Conservation (phyloP, 2,113 vertebrate species). For the Gambusia affinis region DNA sequence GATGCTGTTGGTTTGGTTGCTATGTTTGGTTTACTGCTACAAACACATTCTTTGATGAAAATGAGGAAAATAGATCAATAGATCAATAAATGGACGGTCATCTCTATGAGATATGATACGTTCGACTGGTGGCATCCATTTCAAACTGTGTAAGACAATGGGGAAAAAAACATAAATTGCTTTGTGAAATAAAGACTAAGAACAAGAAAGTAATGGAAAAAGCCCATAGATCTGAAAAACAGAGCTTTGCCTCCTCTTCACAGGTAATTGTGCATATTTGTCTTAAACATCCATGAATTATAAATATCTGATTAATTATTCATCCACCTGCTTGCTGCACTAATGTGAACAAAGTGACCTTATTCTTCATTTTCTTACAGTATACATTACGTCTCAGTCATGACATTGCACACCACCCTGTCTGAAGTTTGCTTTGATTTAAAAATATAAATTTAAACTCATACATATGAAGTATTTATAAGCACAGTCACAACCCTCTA, state of each 20-base stretch:
- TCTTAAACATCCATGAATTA: slow-evolving; percentile 79
- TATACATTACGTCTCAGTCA: slow-evolving; percentile 29
- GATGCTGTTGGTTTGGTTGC: too few relatives aligned
- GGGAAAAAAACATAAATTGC: background rate
- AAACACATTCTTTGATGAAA: background rate
- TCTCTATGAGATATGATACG: background rate
- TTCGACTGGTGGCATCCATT: background rate
- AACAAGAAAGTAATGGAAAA: background rate
- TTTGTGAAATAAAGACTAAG: background rate
- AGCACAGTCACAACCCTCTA: slow-evolving; percentile 1
- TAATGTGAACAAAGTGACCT: slow-evolving; percentile 80
- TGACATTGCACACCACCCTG: slow-evolving; percentile 27
- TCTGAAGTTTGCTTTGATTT: slow-evolving; percentile 17
- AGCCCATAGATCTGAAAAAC: slow-evolving; percentile 12
- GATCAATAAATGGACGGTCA: background rate
- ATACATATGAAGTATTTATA: background rate
- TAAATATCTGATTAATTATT: slow-evolving; percentile 77
- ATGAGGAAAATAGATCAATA: background rate
- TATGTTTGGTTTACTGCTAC: slow-evolving; percentile 3
- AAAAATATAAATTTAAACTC: background rate
- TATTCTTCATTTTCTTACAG: slow-evolving; percentile 65
- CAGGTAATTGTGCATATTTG: slow-evolving; percentile 77
- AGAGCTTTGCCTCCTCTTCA: slow-evolving; percentile 44
- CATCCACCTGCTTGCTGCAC: slow-evolving; percentile 65
- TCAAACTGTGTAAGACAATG: slow-evolving; percentile 8